Evolutionary conservation across 1,140 invertebrate genomes (phyloP), one percentile per base, ranked within the genome.

Genomic region (Cydia splendana): DNA sequence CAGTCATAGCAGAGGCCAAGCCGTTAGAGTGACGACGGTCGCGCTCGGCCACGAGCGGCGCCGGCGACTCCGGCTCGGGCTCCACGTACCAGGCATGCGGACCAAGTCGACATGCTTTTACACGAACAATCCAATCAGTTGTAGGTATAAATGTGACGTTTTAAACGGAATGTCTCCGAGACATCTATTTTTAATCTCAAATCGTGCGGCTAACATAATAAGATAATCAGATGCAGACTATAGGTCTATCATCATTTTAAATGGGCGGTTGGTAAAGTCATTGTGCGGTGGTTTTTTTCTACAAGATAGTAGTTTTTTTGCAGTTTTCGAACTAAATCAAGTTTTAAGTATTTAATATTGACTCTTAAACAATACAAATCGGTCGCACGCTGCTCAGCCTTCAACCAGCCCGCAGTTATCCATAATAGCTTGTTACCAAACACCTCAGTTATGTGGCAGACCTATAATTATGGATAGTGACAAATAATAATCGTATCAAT

Each of bases 1-100:
- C 77, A 5, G 81, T 91, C 7, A 76, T 91, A 75, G 82, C 88
- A 13, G 89, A 91, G 75, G 88, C 88, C 1, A 78, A 79, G 0
- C 79, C 80, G 9, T 67, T 75, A 10, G 87, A 87, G 79, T 87
- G 84, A 86, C 84, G 4, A n/a, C 9, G 20, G 6, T 3, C 57
- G 57, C 57, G 18, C 51, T 6, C 62, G 28, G 15, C 24, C 9
- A 10, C 24, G n/a, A 0, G 65, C 20, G 24, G 24, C 20, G 57
- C 57, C n/a, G 18, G 12, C 2, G 20, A 4, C 57, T 0, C 2
- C 45, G 9, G 3, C 48, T 13, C 48, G 48, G 38, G 38, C 45
- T 48, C 45, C 53, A 2, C 34, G 4, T 20, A 13, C 2, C n/a
- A 62, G 57, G 57, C 57, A 9, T n/a, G 57, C 9, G 20, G 57